These are phyloP conservation scores for Sinosuthora webbiana DNA, from an alignment of 2,113 vertebrate genomes.

Conservation along the genomic window DNA sequence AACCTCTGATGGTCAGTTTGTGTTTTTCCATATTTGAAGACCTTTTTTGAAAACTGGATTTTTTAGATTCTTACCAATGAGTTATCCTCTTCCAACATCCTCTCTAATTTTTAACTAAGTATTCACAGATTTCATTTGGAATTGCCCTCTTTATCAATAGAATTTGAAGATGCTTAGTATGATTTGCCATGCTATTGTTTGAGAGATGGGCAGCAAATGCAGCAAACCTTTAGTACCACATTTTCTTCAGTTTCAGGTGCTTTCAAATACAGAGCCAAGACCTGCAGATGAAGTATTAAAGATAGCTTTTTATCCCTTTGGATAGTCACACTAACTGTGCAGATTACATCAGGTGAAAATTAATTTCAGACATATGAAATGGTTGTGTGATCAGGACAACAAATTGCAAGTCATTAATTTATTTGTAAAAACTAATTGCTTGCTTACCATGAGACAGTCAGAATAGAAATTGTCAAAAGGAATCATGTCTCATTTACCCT, in stretches of 20 bases:
- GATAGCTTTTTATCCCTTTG: background rate
- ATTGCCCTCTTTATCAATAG: background rate
- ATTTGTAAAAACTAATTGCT: background rate
- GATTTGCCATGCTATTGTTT: background rate
- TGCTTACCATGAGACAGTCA: background rate
- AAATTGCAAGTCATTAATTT: background rate
- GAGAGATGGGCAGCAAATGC: background rate
- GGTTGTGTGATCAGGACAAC: background rate
- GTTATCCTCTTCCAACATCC: background rate
- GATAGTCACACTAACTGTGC: background rate
- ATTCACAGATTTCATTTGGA: background rate
- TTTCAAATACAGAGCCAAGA: background rate
- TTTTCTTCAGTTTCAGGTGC: background rate
- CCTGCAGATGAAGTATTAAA: background rate
- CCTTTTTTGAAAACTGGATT: background rate
- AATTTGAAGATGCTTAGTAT: background rate
- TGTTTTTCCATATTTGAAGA: background rate
- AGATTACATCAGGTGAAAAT: background rate
- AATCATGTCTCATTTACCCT: background rate
- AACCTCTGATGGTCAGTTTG: background rate
- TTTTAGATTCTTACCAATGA: background rate
- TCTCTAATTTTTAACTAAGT: background rate
- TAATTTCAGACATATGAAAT: background rate
- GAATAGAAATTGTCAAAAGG: background rate
- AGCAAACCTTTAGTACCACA: background rate